Evolutionary conservation across 2,113 vertebrate species (phyloP).

Genomic region (Casuarius casuarius): DNA sequence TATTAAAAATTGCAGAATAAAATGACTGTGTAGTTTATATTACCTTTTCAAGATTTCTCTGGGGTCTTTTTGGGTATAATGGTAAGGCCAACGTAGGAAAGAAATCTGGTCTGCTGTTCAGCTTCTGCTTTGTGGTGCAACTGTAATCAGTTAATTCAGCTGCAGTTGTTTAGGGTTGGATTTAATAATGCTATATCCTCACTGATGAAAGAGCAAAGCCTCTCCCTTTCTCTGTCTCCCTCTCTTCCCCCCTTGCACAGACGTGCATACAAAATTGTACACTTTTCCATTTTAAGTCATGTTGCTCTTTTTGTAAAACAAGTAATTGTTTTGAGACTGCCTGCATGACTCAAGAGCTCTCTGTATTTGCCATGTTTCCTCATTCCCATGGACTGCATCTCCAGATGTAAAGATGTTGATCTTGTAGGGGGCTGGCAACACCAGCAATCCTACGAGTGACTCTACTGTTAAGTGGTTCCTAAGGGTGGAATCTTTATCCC

Average conservation of each 20-base stretch:
- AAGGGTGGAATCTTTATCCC: neutral
- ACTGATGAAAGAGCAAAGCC: neutral
- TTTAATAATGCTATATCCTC: constrained; percentile 2
- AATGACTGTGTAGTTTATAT: neutral
- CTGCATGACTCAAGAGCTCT: neutral
- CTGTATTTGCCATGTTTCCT: neutral
- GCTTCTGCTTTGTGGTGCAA: neutral
- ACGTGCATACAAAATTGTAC: neutral
- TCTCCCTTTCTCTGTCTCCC: neutral
- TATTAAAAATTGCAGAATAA: neutral
- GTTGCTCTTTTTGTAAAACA: neutral
- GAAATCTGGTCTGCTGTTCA: neutral
- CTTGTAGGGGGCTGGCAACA: neutral
- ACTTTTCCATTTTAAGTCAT: neutral
- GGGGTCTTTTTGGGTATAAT: neutral
- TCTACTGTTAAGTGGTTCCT: neutral
- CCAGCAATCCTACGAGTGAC: neutral
- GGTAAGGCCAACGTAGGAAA: neutral
- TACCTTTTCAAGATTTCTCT: neutral
- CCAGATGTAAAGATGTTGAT: constrained; percentile 37
- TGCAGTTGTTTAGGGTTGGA: constrained; percentile 17
- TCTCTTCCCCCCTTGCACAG: neutral
- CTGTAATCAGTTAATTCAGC: neutral
- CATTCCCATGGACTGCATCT: neutral
- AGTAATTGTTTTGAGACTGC: constrained; percentile 33